Evolutionary conservation across 2,888 invertebrate species (phyloP).

Genomic region (Dioctria rufipes): DNA sequence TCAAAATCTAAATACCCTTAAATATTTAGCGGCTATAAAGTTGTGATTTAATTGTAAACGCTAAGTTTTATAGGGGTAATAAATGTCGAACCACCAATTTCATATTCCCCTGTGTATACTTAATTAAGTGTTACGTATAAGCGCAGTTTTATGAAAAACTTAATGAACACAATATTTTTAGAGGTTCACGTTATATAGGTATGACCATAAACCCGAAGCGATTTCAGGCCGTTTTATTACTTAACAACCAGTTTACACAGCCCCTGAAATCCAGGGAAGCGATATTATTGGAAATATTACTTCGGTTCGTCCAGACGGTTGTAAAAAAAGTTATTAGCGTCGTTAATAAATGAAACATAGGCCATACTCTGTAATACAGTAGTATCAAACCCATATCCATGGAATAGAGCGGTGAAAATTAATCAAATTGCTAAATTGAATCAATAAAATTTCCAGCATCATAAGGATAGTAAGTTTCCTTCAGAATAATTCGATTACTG

Average conservation of each 20-base stretch:
- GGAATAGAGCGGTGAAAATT: conserved; percentile 4
- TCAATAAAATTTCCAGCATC: conserved; percentile 23
- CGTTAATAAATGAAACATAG: conserved; percentile 38
- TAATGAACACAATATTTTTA: conserved; percentile 40
- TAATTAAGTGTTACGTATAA: conserved; percentile 39
- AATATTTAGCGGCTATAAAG: conserved; percentile 23
- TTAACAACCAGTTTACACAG: conserved; percentile 31
- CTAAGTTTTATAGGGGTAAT: conserved; percentile 32
- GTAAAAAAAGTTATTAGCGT: conserved; percentile 23
- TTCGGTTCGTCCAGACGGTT: conserved; percentile 5
- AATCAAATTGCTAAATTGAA: conserved; percentile 10
- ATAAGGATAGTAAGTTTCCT: conserved; percentile 24
- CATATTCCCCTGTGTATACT: conserved; percentile 38
- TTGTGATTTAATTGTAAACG: conserved; percentile 42
- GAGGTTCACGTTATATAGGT: conserved; percentile 26
- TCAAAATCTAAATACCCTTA: conserved; percentile 27
- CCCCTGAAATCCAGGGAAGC: not conserved
- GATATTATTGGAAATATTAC: conserved; percentile 33
- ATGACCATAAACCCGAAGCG: conserved; percentile 14
- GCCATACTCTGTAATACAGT: not conserved
- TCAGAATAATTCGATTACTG: conserved; percentile 17
- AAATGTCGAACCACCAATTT: conserved; percentile 34
- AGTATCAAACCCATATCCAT: not conserved
- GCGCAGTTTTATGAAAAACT: conserved; percentile 37
- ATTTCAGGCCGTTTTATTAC: conserved; percentile 19